Percentiles rank a stretch among this genome's conserved stretches.
Evolutionary conservation across 1,140 invertebrate species (phyloP).

Genomic region (Hirudo medicinalis): DNA sequence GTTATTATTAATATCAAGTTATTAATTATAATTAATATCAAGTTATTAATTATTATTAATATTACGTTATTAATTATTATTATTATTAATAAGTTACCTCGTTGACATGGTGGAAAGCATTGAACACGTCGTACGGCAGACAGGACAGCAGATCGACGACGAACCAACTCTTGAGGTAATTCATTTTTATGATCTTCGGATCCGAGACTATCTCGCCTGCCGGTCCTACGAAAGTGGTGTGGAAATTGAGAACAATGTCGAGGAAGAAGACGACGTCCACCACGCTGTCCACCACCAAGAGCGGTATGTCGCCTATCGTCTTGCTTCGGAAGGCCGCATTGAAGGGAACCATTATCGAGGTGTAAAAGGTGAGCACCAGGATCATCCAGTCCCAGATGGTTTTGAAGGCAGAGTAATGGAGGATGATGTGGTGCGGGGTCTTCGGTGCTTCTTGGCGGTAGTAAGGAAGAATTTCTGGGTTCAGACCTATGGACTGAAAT

Average conservation of each 20-base stretch:
- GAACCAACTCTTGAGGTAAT: constrained; percentile 99
- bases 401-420: constrained; percentile 96
- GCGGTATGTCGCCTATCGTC: constrained; percentile 91
- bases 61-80: not conserved
- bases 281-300: constrained; percentile 78
- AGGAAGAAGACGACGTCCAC: constrained; percentile 99
- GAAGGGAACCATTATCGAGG: constrained; percentile 99
- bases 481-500: constrained; percentile 85
- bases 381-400: constrained; percentile 96
- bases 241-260: constrained; percentile 99
- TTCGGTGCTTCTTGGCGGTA: constrained; percentile 99
- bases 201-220: constrained; percentile 73
- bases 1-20: not conserved
- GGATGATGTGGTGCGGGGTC: constrained; percentile 94
- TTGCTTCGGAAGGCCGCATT: constrained; percentile 99
- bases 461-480: constrained; percentile 91
- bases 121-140: constrained; percentile 99
- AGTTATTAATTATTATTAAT: not conserved
- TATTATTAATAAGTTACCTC: constrained; percentile 58
- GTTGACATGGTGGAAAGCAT: constrained; percentile 98
- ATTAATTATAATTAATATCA: not conserved
- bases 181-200: constrained; percentile 91
- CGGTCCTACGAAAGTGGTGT: constrained; percentile 97
- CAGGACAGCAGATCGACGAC: constrained; percentile 96
- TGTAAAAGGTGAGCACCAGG: constrained; percentile 93